Evolutionary conservation across 2,888 invertebrate species (phyloP), one percentile per base, ranked within the genome.

Genomic region (Lepidocyrtoides sp.): DNA sequence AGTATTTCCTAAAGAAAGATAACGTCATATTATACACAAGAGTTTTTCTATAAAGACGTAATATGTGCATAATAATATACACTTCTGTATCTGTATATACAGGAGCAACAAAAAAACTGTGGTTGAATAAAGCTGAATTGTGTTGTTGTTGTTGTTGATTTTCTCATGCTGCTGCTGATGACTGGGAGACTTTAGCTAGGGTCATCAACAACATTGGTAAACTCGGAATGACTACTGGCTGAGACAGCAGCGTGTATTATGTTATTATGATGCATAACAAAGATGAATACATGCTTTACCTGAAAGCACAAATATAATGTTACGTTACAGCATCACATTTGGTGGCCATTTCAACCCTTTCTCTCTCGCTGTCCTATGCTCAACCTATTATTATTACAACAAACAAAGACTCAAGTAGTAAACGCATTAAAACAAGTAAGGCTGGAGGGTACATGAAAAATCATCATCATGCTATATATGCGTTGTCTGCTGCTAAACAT

Each of bases 291-390:
- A 69, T 60, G 26, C 36, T 57, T 17, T 17, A 69, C 32, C 36
- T 69, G 36, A 63, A 5, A 63, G n/a, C 23, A 41, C 17, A 41
- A 72, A 41, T 72, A 72, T 12, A 17, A n/a, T 32, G n/a, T n/a
- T 5, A 32, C 0, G 36, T 32, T 60, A 26, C 7, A 60, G 26
- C 8, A 36, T 72, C 8, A 7, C 54, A 54, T 69, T 83, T 57
- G 41, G 41, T 72, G 57, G 72, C 72, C 72, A 85, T 85, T 85
- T 69, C 69, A 83, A 54, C 85, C 85, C 85, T 54, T 75, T 85
- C 66, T 69, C 32, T 41, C 48, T 48, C 51, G 66, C 48, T 63
- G 54, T 60, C 23, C 75, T 26, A 26, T 75, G 48, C 75, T 75
- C 0, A 17, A 17, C 20, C 5, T 32, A 48, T 51, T 48, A 48